A percentile compares a stretch with the other conserved stretches of the same genome.
These are phyloP conservation scores for Allolobophora icterica DNA, from an alignment of 2,888 invertebrate species.

Conservation along the genomic window DNA sequence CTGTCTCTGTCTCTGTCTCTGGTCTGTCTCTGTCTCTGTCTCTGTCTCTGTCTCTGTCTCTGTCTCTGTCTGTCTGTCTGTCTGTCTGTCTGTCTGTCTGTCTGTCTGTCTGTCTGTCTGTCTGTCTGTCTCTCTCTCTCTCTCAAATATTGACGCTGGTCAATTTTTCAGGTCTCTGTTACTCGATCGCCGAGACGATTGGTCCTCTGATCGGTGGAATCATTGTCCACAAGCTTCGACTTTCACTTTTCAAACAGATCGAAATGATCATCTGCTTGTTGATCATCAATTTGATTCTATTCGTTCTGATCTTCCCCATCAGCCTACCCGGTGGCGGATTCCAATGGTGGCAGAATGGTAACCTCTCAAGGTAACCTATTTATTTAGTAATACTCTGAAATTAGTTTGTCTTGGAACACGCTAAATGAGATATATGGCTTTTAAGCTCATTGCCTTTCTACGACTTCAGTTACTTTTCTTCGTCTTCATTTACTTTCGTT, in stretches of 20 bases:
- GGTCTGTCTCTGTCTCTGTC: too few relatives aligned
- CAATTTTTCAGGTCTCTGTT: slow-evolving; percentile 37
- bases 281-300: slow-evolving; percentile 32
- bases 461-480: background rate
- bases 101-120: too few relatives aligned
- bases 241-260: slow-evolving; percentile 32
- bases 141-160: background rate
- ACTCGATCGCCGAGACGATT: slow-evolving; percentile 38
- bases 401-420: background rate
- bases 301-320: slow-evolving; percentile 40
- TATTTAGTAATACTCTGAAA: background rate
- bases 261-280: slow-evolving; percentile 34
- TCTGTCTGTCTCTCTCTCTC: background rate
- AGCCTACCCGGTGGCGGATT: background rate
- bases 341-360: background rate
- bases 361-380: background rate
- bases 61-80: background rate
- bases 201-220: slow-evolving; percentile 38
- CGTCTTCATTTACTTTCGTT: background rate
- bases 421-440: background rate
- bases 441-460: background rate
- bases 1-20: too few relatives aligned
- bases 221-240: slow-evolving; percentile 32
- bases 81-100: too few relatives aligned
- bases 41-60: background rate